A percentile compares a stretch with the other conserved stretches of the same genome.
phyloP scores from a whole-genome alignment of 1,140 invertebrate genomes.

The Hyles vespertilio region DNA sequence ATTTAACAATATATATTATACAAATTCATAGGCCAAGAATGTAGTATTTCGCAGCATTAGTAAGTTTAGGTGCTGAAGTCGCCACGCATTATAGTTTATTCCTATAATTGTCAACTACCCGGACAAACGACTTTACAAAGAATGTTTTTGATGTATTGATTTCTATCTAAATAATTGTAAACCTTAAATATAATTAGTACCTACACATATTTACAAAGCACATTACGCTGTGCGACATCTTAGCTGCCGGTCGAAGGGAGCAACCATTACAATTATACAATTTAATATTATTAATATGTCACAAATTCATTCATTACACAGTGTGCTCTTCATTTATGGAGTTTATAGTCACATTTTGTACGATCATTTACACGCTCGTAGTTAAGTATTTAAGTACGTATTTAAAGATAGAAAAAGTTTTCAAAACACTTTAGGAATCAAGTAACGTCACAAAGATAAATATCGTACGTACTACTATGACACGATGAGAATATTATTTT shows the following conservation, averaged over 20 bases:
- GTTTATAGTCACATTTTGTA: conserved; percentile 73
- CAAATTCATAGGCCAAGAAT: neutral
- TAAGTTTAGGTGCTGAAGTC: neutral
- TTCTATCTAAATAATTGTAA: conserved; percentile 56
- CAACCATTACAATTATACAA: conserved; percentile 29
- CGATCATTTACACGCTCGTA: conserved; percentile 43
- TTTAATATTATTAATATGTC: conserved; percentile 21
- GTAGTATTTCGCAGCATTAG: neutral
- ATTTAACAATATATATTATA: conserved; percentile 1
- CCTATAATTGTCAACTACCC: no score
- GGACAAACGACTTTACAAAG: no score
- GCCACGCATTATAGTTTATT: no score
- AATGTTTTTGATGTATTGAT: conserved; percentile 10
- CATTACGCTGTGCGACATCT: conserved; percentile 45
- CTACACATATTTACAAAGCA: conserved; percentile 68
- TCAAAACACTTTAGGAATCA: conserved; percentile 8
- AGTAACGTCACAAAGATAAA: conserved; percentile 1
- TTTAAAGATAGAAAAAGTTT: conserved; percentile 54
- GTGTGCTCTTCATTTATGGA: conserved; percentile 30
- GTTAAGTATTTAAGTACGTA: conserved; percentile 5
- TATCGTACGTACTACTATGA: conserved; percentile 1
- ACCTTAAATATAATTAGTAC: conserved; percentile 56
- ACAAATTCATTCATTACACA: neutral
- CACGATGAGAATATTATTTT: conserved; percentile 3
- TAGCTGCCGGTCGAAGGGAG: conserved; percentile 65